Evolutionary conservation across 2,113 vertebrate genomes (phyloP), one percentile per base, ranked within the genome.

Genomic region (Pampusana beccarii): DNA sequence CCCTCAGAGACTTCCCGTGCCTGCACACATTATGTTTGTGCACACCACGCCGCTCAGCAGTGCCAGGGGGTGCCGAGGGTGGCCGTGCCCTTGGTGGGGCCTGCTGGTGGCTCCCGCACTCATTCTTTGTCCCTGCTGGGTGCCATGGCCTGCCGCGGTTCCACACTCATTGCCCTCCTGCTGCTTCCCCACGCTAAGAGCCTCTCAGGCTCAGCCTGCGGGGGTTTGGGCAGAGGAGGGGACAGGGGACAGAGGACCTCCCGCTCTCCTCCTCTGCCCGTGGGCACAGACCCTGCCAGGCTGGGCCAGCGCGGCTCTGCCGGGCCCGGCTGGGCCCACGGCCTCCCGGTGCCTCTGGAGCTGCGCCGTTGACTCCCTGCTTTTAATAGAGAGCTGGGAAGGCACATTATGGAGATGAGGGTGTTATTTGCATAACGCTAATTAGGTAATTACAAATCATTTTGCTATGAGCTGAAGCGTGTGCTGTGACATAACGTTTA

Each of bases 381-480:
- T 93, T 93, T 94, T 94, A 96, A 95, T 94, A 95, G 95, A 97
- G 97, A 97, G 94, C 94, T 94, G 96, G 97, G 96, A 97, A 97
- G 95, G 95, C 94, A 95, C 97, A 96, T 97, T 97, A 97, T 97
- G 97, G 95, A 96, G 97, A 98, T 98, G 95, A 98, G 97, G 96
- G 94, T 96, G 96, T 98, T 98, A 98, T 98, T 98, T 98, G 98
- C 98, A 98, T 98, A 98, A 98, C 98, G 97, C 98, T 99, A 98
- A 98, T 99, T 98, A 98, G 98, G 98, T 98, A 98, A 98, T 99
- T 98, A 98, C 98, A 98, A 98, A 98, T 98, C 98, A 98, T 98
- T 98, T 98, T 98, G 98, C 98, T 98, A 98, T 98, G 98, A 98
- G 98, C 97, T 98, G 94, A 95, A 98, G 98, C 97, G 97, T 98